Evolutionary conservation across 2,888 invertebrate genomes (phyloP), one percentile per base, ranked within the genome.

Genomic region (Spicauda simplicius): DNA sequence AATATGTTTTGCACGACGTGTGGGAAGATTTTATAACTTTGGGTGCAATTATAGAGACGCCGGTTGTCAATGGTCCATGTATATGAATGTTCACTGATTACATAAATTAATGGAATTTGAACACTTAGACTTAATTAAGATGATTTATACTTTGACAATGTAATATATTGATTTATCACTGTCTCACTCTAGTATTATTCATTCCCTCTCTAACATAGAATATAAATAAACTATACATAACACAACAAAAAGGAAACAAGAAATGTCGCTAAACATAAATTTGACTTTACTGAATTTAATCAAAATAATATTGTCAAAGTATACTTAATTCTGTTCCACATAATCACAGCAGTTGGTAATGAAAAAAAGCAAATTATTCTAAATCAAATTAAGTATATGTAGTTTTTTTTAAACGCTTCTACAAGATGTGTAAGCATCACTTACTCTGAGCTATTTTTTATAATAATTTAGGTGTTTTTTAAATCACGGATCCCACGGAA

Each of bases 101-200:
- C 66, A 60, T 60, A 48, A 55, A 60, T 55, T 65, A 66, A 55
- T 60, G 66, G 48, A 60, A 60, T 60, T 53, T 60, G 55, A 60
- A 66, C 66, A 66, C 66, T 66, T 66, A 60, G 66, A 66, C 54
- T 60, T 60, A 59, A 55, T 66, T 66, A 66, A 66, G 66, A 66
- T 88, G 86, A 85, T 83, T 85, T 86, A 84, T 86, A 80, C 80
- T 84, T 86, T 84, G 84, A 77, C 80, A 74, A 68, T 68, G 62
- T 72, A 71, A 71, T 69, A 71, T 66, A 71, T 59, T 58, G 64
- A 64, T 71, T 67, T 64, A 60, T 66, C 67, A 70, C 67, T 70
- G 62, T 63, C 55, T 53, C 67, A 16, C 56, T 55, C 55, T 63
- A 48, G 59, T 63, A 61, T 67, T 67, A 67, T 67, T 67, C 61